Base-by-base conservation (phyloP, 2,113 vertebrate genomes). In the Zosterops japonicus region DNA sequence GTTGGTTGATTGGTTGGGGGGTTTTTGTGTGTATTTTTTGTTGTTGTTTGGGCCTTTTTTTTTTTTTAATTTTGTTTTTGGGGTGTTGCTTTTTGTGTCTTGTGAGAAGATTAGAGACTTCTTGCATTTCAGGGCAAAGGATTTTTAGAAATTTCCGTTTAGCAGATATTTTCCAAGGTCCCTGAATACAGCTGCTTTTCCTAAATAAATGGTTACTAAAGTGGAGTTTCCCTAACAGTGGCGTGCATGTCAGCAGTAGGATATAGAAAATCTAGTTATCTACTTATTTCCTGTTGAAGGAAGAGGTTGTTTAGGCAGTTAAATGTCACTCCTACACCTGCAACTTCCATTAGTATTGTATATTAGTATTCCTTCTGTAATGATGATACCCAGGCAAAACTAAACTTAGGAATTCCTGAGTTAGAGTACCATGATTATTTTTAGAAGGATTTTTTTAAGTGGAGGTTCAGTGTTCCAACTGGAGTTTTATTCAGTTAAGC, bases 231-330 rank as follows among this genome's bases (percentile, higher is more conserved):
- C 44, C 29, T n/a, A 79, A 75, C 60, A 42, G 68, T 74, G 44
- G 6, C 0, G 0, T 71, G 35, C 52, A 16, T 79, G 65, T 82
- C 53, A 82, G 53, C 44, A 63, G 47, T 35, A n/a, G 39, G 50
- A 39, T 68, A 52, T 22, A 84, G 44, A 78, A 91, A 89, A 64
- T 79, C 35, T 89, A 52, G 35, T 82, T 91, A 75, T 44, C 65
- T 82, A 5, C 69, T 44, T 74, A 25, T 78, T 91, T 85, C 81
- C 84, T 90, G 65, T 89, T 63, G 57, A 85, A 96, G 65, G 69
- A 91, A 87, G 61, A 91, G 10, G 8, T 87, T 93, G 74, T 94
- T 95, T 90, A 72, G 85, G 53, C 49, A 85, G 53, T n/a, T 87
- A 78, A 93, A 82, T 64, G 63, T 61, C 67, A 60, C n/a, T 87